Evolutionary conservation across 2,797 vertebrate genomes (phyloP).

Genomic region (Tachyglossus aculeatus): DNA sequence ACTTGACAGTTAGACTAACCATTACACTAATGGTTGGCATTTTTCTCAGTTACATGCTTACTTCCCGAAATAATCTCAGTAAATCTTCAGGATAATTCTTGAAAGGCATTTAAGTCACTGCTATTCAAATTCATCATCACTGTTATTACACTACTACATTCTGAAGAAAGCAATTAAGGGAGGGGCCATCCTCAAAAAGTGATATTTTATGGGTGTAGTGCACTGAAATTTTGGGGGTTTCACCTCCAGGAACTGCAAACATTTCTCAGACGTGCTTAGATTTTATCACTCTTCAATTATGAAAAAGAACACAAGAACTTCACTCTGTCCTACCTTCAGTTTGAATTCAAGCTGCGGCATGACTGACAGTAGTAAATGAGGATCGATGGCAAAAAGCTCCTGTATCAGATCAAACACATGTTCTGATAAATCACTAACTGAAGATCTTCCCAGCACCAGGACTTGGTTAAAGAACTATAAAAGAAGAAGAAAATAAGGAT

Average conservation of each 20-base stretch:
- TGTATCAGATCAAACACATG: conserved; percentile 99
- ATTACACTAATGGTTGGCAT: too few relatives aligned
- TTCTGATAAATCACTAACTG: conserved; percentile 97
- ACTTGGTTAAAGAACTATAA: conserved; percentile 98
- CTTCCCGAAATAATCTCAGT: too few relatives aligned
- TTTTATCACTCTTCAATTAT: not conserved
- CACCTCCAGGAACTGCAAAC: too few relatives aligned
- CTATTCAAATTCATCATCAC: not conserved
- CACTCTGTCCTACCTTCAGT: conserved; percentile 84
- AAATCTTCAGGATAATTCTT: too few relatives aligned
- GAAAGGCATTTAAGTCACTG: not conserved
- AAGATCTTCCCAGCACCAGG: conserved; percentile 96
- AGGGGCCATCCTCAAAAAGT: too few relatives aligned
- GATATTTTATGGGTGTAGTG: too few relatives aligned
- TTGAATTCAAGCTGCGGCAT: conserved; percentile 99
- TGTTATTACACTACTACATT: not conserved
- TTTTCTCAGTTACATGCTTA: too few relatives aligned
- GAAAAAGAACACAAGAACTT: conserved; percentile 26
- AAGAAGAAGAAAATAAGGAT: too few relatives aligned
- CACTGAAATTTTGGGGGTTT: too few relatives aligned
- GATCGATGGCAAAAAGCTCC: conserved; percentile 97
- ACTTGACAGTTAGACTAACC: too few relatives aligned
- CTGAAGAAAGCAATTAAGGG: not conserved
- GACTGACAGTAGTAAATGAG: conserved; percentile 92
- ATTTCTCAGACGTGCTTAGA: not conserved